Base-by-base conservation (phyloP, 1,140 invertebrate species). In the Hycleus phaleratus region DNA sequence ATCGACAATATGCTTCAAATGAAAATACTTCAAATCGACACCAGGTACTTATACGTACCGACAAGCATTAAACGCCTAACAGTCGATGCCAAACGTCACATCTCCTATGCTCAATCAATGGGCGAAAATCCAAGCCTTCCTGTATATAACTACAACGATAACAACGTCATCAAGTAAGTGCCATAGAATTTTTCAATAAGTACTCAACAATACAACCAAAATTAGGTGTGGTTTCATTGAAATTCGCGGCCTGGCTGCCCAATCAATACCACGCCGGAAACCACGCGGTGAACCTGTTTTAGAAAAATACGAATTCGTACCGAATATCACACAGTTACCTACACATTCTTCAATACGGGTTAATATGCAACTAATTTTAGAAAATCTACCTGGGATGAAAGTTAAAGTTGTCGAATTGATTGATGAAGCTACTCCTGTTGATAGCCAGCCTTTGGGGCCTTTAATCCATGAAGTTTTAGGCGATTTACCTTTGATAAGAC, bases 1-100 rank as follows among this genome's bases (percentile, higher is more conserved):
- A 83, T 97, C 80, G 95, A 97, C 72, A 92, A 87, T 11, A 88
- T 97, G 84, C 74, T 97, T 8, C 94, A 97, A 71, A 83, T 95
- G 59, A 82, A 86, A 56, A 85, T 96, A 46, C 67, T 96, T 1
- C 81, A 81, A 25, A 73, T 81, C 9, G 86, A 91, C 62, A 85
- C 85, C 0, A 74, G 87, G 56, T 79, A 82, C n/a, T 78, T 96
- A 0, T 84, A 85, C 66, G 82, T 97, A 0, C 94, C 94, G 3
- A 95, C 90, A 0, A 83, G 85, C 60, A 90, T 97, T 39, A 79
- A 85, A 45, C 88, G 85, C 56, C 65, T 96, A 0, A 78, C 82
- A 4, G 90, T 97, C 46, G 85, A 95, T 67, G 85, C 86, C 0
- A 78, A 78, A 4, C 79, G 77, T 65, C 86, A 90, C 62, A 76